Evolutionary conservation across 1,140 invertebrate genomes (phyloP).

Genomic region (Ctenoplectra terminalis): DNA sequence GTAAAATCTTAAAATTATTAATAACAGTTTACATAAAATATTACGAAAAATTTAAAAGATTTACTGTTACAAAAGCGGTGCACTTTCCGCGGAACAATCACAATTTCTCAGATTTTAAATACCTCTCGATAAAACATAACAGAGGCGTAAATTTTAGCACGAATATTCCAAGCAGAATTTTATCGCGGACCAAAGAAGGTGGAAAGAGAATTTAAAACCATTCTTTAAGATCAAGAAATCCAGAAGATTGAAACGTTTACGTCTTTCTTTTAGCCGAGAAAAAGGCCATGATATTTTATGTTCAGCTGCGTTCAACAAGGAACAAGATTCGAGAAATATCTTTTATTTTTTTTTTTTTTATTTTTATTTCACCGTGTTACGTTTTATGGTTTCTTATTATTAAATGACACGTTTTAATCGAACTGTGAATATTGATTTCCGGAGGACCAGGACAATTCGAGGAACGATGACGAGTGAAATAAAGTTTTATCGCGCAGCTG

Average conservation of each 20-base stretch:
- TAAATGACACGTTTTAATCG: background rate
- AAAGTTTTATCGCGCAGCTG: background rate
- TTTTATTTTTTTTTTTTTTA: no score
- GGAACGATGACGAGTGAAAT: no score
- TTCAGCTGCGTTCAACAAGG: background rate
- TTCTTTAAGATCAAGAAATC: background rate
- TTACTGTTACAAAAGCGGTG: no score
- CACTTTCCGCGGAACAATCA: no score
- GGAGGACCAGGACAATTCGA: no score
- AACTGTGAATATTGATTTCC: constrained; percentile 7
- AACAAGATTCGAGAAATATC: background rate
- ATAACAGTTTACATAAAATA: no score
- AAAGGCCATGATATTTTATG: background rate
- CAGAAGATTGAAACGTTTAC: background rate
- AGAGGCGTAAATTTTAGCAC: background rate
- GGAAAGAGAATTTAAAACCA: background rate
- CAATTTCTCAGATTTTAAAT: no score
- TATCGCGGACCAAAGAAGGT: no score
- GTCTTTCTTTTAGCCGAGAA: background rate
- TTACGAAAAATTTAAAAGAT: no score
- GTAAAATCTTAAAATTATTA: no score
- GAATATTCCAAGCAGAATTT: no score
- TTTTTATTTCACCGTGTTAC: background rate
- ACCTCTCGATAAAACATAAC: background rate
- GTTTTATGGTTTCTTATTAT: background rate